phyloP scores from a whole-genome alignment of 2,113 vertebrate genomes.

The Aviceda subcristata region DNA sequence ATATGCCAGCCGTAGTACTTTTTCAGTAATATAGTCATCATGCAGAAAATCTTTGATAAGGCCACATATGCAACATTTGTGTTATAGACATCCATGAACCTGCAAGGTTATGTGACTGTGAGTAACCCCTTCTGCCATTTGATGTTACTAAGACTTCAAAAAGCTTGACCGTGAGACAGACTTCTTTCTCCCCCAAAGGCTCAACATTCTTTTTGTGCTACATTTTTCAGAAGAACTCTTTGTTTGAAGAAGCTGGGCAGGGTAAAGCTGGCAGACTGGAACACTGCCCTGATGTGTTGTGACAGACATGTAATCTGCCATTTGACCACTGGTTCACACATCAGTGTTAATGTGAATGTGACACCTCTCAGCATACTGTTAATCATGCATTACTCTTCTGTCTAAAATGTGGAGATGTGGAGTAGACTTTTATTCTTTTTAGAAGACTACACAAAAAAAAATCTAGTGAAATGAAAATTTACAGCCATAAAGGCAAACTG shows the following conservation, averaged over 20 bases:
- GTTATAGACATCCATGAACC: background rate
- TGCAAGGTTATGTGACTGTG: constrained; percentile 20
- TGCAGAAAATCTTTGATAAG: constrained; percentile 49
- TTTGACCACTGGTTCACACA: constrained; percentile 69
- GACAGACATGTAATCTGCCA: constrained; percentile 67
- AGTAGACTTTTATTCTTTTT: constrained; percentile 60
- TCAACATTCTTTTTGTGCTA: constrained; percentile 48
- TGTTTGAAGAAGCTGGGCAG: constrained; percentile 67
- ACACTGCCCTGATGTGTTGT: constrained; percentile 69
- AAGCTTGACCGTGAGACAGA: constrained; percentile 56
- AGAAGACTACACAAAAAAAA: constrained; percentile 43
- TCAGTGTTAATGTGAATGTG: constrained; percentile 64
- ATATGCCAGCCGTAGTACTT: constrained; percentile 55
- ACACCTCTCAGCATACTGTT: constrained; percentile 68
- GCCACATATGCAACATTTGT: background rate
- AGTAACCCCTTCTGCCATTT: constrained; percentile 29
- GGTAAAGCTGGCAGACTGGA: constrained; percentile 69
- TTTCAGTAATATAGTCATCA: constrained; percentile 45
- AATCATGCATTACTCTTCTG: constrained; percentile 67
- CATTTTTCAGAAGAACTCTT: constrained; percentile 49
- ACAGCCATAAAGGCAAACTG: constrained; percentile 42
- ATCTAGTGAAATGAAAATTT: constrained; percentile 34
- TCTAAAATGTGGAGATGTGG: constrained; percentile 61
- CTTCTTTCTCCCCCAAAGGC: constrained; percentile 42
- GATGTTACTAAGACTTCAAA: constrained; percentile 22